Base-by-base conservation (phyloP, 2,113 vertebrate genomes). In the Siniperca knerii region DNA sequence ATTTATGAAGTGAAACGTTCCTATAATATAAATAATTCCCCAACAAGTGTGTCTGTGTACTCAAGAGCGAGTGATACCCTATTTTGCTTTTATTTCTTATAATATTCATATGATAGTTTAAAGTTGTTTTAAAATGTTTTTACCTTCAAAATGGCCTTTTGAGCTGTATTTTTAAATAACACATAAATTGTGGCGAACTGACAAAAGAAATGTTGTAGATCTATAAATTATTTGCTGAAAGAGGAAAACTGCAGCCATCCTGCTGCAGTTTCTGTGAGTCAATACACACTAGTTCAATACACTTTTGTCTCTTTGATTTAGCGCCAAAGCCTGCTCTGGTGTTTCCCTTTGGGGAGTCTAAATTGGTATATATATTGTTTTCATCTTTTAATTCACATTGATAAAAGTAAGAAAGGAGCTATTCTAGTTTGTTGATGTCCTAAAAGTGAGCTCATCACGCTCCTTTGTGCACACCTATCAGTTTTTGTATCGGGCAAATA, bases 401-500 rank as follows among this genome's bases (percentile, higher is more conserved):
- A 37, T 40, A 33, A 61, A 23, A 15, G 0, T 35, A 55, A 68
- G 42, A 72, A 35, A 50, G 0, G 1, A 42, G 33, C 3, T 40
- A 9, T 82, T 68, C 58, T 44, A 25, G 4, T 6, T 23, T 42
- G 64, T 71, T 67, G 29, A 50, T 48, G 48, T 11, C 8, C 23
- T 60, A 15, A 9, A 67, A 25, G 11, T 69, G 61, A 88, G 8
- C 46, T 77, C 79, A 86, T 90, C 87, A 48, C 40, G 0, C 20
- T 40, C 55, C 80, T 73, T 90, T 77, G 77, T 73, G 8, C 52
- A 13, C 33, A 21, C 21, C 60, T 78, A 87, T 87, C 87, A 58
- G 78, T 7, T 66, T 54, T 62, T 58, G 79, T 46, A 12, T 75
- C 6, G 35, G 35, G 77, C 46, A 93, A 94, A 94, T 91, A 92